Percentiles rank a stretch among this genome's conserved stretches.
Evolutionary conservation across 2,113 vertebrate species (phyloP).

Genomic region (Scomber japonicus): DNA sequence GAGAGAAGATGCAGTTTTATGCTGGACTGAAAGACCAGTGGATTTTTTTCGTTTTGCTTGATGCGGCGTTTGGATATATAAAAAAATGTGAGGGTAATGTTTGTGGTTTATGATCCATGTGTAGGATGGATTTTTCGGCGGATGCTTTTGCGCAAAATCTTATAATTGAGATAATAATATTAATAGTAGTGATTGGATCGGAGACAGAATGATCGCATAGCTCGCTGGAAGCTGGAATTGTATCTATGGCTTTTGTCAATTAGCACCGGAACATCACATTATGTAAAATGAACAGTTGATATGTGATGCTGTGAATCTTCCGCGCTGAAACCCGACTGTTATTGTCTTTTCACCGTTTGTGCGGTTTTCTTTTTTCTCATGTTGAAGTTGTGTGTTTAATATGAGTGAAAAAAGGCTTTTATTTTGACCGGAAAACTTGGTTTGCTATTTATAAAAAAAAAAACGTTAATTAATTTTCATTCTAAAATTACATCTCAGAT

Average conservation of each 20-base stretch:
- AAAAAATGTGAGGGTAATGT: slow-evolving; percentile 62
- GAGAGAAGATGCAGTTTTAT: slow-evolving; percentile 81
- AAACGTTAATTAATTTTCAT: background rate
- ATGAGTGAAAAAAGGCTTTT: background rate
- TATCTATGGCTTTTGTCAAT: slow-evolving; percentile 29
- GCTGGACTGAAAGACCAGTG: slow-evolving; percentile 76
- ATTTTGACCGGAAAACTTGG: slow-evolving; percentile 30
- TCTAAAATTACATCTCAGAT: background rate
- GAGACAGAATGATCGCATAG: slow-evolving; percentile 9
- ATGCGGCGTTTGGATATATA: slow-evolving; percentile 75
- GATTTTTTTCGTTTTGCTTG: slow-evolving; percentile 59
- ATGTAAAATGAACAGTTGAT: background rate
- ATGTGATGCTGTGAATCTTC: background rate
- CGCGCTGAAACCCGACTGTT: background rate
- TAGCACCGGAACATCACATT: slow-evolving; percentile 8
- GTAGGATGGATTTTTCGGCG: slow-evolving; percentile 7
- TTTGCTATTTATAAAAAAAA: background rate
- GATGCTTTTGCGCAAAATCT: slow-evolving; percentile 28
- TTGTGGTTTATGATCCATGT: slow-evolving; percentile 57
- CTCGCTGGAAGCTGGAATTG: slow-evolving; percentile 22
- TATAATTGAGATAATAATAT: slow-evolving; percentile 6
- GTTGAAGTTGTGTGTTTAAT: slow-evolving; percentile 10
- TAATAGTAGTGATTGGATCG: background rate
- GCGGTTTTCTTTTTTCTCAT: background rate
- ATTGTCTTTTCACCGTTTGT: background rate